Percentiles rank a stretch among this genome's conserved stretches.
These are phyloP conservation scores for Phytoseiulus persimilis DNA, from an alignment of 2,888 invertebrate genomes.

Conservation along the genomic window DNA sequence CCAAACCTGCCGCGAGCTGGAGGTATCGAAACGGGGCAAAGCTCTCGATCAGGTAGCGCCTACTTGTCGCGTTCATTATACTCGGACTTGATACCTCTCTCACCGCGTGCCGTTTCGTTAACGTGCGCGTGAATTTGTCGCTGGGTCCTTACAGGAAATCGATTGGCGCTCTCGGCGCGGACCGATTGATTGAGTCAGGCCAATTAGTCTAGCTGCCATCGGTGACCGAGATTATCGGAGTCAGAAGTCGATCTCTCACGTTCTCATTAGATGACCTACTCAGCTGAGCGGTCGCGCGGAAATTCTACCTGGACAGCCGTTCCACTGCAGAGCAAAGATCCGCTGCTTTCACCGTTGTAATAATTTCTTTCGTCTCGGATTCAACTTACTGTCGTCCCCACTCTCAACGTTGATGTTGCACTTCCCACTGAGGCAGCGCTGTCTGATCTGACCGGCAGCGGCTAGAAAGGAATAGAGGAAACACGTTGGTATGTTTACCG, in stretches of 20 bases:
- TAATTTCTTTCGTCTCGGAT: neutral
- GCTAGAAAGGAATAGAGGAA: neutral
- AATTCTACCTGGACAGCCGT: neutral
- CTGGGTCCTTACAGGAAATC: neutral
- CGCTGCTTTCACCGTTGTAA: too few relatives aligned
- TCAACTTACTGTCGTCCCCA: conserved; percentile 29
- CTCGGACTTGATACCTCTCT: neutral
- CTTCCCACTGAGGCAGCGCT: conserved; percentile 34
- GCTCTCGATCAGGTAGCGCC: too few relatives aligned
- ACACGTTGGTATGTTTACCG: neutral
- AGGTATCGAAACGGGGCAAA: too few relatives aligned
- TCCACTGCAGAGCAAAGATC: too few relatives aligned
- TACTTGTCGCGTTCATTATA: too few relatives aligned
- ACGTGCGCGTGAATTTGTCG: neutral
- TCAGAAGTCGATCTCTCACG: neutral
- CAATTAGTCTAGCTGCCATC: neutral
- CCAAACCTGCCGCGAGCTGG: too few relatives aligned
- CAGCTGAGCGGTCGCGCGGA: neutral
- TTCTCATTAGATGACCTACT: neutral
- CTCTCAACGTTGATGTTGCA: conserved; percentile 25
- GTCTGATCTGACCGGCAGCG: conserved; percentile 20
- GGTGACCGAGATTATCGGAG: neutral
- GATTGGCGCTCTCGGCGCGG: neutral
- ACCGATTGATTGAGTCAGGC: neutral
- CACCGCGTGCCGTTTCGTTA: neutral